Evolutionary conservation across 2,888 invertebrate genomes (phyloP), one percentile per base, ranked within the genome.

Genomic region (Diarsia brunnea): DNA sequence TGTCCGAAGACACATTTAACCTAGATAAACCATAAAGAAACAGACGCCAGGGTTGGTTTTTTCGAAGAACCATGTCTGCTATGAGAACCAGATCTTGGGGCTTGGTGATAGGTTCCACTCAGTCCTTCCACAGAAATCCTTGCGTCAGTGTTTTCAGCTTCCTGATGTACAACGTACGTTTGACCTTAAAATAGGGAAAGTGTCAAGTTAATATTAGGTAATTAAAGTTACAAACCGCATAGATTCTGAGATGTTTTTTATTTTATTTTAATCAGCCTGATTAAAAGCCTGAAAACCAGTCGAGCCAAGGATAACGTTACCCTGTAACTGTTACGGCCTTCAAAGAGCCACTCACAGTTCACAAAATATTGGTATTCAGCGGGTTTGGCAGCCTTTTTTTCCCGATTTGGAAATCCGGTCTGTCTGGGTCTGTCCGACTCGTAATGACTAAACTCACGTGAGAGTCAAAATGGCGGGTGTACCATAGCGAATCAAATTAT

Each of bases 141-240:
- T 95, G 93, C 73, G 97, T 87, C 24, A 95, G 87, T 0, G 94
- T 92, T 88, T 97, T 97, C 80, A 97, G 90, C 88, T 97, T 96
- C 80, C 97, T 86, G 87, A 95, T 91, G 0, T 3, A 31, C 27
- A 58, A 97, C 97, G 75, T 96, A 97, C 81, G 95, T 96, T 89
- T 97, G 94, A 68, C 97, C 97, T 97, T 89, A 45, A 93, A 93
- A n/a, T 38, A 5, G 10, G 16, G 21, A 64, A n/a, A 31, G 51
- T 45, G 19, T 60, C 19, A 10, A 31, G 27, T 60, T 19, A 60
- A n/a, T n/a, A 12, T 12, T 53, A 53, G 5, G 55, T 58, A 27
- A 8, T 16, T 58, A 58, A 58, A 16, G 55, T 58, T 27, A 58
- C 8, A 38, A 38, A 8, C 16, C 3, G 16, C 16, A 16, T 58